Evolutionary conservation across 2,113 vertebrate genomes (phyloP), one percentile per base, ranked within the genome.

Genomic region (Danionella cerebrum): DNA sequence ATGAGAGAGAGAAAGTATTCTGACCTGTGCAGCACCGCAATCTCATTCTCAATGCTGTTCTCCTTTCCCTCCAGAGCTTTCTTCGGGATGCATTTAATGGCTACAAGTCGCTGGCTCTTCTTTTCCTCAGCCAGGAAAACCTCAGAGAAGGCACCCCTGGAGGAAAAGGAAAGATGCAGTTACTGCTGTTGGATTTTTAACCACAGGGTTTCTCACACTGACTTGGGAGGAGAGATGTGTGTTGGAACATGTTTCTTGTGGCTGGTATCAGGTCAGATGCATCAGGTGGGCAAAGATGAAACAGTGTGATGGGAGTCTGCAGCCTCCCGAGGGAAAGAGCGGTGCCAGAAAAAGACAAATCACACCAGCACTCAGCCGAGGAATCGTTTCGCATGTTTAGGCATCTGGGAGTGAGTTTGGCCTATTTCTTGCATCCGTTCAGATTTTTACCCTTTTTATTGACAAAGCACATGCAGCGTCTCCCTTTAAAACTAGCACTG

Each of bases 31-130:
- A 95, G 82, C 59, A 94, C 92, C 0, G 87, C 87, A 0, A 95
- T 94, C 84, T 95, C 93, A 0, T 94, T 94, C 82, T 94, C 91
- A 6, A 94, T 90, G 86, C 89, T 91, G 78, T 84, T 91, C 76
- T 93, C 92, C 73, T 94, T 94, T 60, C 92, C 91, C 71, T 92
- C 89, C 79, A 95, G 80, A 0, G 91, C 92, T 76, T 93, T 91
- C 87, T 93, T 95, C 64, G 91, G 80, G 1, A 95, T 95, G 82
- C 93, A 95, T 72, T 95, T 95, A 82, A 95, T 89, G 72, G 93
- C 93, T 65, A 94, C 91, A 9, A 93, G 83, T 73, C 91, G 91
- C 79, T 71, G 87, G 0, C 90, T 93, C 12, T 70, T 82, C 76
- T 87, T 93, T 76, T 93, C 92, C 73, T 94, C 93, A 0, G 92